Conservation (phyloP, 2,113 vertebrate species). For the Chamaetylas fuelleborni region DNA sequence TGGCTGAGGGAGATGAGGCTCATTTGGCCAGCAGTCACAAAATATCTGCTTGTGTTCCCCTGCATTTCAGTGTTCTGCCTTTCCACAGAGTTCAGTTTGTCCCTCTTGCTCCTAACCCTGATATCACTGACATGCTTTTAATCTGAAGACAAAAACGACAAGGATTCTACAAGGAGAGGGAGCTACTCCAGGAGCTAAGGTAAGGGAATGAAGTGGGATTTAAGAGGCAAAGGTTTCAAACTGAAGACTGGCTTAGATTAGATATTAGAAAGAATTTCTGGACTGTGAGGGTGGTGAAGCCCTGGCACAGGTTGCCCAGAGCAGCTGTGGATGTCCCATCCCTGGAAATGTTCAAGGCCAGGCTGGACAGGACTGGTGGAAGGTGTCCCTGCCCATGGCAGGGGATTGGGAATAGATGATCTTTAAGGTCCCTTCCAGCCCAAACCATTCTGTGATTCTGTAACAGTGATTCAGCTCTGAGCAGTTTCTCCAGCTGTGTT, state of each 20-base stretch:
- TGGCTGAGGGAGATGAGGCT: not conserved
- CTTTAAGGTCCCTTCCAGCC: not conserved
- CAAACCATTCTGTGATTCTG: not conserved
- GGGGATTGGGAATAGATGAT: not conserved
- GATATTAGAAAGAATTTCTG: not conserved
- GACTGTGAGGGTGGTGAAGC: not conserved
- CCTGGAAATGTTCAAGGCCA: not conserved
- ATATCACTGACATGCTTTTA: accelerated
- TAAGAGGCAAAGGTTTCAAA: not conserved
- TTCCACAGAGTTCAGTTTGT: not conserved
- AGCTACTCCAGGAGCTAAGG: not conserved
- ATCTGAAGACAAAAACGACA: not conserved
- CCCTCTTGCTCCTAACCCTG: not conserved
- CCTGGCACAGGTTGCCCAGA: not conserved
- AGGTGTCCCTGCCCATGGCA: not conserved
- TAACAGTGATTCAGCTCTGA: not conserved
- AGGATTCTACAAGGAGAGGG: not conserved
- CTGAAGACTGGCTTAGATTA: not conserved
- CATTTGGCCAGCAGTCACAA: not conserved
- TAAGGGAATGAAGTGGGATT: not conserved
- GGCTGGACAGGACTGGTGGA: accelerated
- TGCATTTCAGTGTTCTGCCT: not conserved
- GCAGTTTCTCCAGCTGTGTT: not conserved
- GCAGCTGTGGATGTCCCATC: not conserved
- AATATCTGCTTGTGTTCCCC: not conserved